phyloP scores from a whole-genome alignment of 2,888 invertebrate genomes.

The Epirrhoe tristata region DNA sequence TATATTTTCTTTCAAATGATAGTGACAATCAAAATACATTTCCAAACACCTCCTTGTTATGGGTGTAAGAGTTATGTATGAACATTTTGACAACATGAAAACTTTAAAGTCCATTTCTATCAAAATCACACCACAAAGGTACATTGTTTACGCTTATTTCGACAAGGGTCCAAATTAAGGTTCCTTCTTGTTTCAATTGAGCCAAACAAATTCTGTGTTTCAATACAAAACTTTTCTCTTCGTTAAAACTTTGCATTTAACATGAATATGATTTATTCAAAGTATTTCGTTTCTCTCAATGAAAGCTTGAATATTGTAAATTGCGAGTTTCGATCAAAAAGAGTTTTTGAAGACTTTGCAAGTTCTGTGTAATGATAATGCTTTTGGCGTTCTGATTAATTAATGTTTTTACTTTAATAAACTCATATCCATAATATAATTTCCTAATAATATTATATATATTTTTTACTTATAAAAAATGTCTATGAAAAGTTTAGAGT shows the following conservation, averaged over 20 bases:
- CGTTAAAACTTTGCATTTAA: constrained; percentile 51
- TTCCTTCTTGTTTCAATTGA: constrained; percentile 59
- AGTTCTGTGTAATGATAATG: constrained; percentile 3
- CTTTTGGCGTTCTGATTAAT: constrained; percentile 3
- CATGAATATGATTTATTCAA: constrained; percentile 55
- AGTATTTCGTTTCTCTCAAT: constrained; percentile 37
- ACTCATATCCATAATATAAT: too few species aligned
- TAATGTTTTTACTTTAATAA: not conserved
- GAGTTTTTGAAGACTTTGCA: not conserved
- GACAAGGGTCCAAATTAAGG: constrained; percentile 53
- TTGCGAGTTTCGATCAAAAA: constrained; percentile 12
- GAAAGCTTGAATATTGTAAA: constrained; percentile 18
- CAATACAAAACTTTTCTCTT: constrained; percentile 57
- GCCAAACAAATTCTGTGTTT: constrained; percentile 45
- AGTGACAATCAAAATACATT: too few species aligned
- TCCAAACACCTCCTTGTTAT: too few species aligned
- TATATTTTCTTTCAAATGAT: too few species aligned
- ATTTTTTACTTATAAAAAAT: too few species aligned
- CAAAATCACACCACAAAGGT: constrained; percentile 7
- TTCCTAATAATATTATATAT: too few species aligned
- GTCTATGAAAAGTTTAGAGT: too few species aligned
- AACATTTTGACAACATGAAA: not conserved
- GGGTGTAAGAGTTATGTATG: not conserved
- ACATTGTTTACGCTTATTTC: constrained; percentile 47
- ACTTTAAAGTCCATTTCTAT: not conserved